Conservation (phyloP, 2,888 invertebrate species). For the Erynnis tages region DNA sequence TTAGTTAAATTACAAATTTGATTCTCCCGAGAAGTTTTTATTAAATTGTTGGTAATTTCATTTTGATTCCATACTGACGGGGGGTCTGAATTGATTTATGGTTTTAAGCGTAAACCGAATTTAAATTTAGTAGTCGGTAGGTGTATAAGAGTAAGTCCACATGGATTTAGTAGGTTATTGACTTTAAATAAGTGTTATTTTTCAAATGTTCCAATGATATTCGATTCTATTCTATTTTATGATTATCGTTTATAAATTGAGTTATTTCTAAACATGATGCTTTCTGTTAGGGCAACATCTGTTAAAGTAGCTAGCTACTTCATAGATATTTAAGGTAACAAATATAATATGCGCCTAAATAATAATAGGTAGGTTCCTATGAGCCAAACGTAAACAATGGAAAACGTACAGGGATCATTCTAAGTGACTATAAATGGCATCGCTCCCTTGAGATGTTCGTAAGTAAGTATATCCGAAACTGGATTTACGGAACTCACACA, state of each 20-base stretch:
- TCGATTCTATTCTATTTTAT: too few relatives aligned
- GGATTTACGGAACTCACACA: neutral
- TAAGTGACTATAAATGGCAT: constrained; percentile 1
- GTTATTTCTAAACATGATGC: too few relatives aligned
- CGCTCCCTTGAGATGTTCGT: neutral
- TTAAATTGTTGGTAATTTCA: constrained; percentile 23
- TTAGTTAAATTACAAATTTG: constrained; percentile 30
- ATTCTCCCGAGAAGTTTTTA: constrained; percentile 25
- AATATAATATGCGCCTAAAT: neutral
- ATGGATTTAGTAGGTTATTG: too few relatives aligned
- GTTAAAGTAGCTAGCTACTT: too few relatives aligned
- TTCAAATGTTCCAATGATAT: too few relatives aligned
- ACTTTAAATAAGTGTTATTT: too few relatives aligned
- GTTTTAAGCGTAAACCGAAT: neutral
- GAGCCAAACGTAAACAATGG: constrained; percentile 3
- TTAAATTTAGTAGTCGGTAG: neutral
- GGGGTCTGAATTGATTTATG: neutral
- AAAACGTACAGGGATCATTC: neutral
- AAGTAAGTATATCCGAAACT: neutral
- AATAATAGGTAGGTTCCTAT: neutral
- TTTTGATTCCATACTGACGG: neutral
- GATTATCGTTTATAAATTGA: too few relatives aligned
- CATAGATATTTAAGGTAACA: too few relatives aligned
- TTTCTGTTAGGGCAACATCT: too few relatives aligned
- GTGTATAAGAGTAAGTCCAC: too few relatives aligned